These are phyloP conservation scores for Drosophila oshimai DNA, from an alignment of 1,140 invertebrate species.

Conservation along the genomic window DNA sequence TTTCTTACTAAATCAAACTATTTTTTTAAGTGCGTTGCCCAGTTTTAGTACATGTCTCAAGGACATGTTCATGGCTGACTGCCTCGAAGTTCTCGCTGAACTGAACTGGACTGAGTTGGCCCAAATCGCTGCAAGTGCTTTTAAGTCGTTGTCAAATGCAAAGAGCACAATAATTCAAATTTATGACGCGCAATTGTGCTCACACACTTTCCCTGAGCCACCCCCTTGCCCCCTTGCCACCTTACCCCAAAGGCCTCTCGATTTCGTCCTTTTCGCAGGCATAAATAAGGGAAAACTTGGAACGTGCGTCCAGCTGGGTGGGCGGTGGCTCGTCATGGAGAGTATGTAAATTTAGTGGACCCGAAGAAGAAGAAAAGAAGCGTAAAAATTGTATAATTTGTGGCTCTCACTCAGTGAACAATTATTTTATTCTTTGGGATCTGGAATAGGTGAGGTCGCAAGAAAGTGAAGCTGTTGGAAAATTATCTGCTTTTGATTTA, in stretches of 20 bases:
- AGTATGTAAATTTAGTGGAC: slow-evolving; percentile 73
- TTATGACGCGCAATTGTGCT: slow-evolving; percentile 78
- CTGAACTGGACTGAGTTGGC: slow-evolving; percentile 52
- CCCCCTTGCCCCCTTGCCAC: background rate
- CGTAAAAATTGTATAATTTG: slow-evolving; percentile 78
- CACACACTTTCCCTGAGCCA: slow-evolving; percentile 47
- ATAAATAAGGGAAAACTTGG: slow-evolving; percentile 69
- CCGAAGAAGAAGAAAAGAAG: slow-evolving; percentile 35
- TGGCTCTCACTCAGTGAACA: slow-evolving; percentile 61
- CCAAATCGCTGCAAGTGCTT: slow-evolving; percentile 78
- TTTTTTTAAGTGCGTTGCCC: background rate
- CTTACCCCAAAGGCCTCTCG: background rate
- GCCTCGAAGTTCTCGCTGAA: slow-evolving; percentile 28
- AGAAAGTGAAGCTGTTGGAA: slow-evolving; percentile 34
- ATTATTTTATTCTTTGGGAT: slow-evolving; percentile 46
- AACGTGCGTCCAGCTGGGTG: slow-evolving; percentile 61
- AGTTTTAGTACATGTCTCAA: slow-evolving; percentile 56
- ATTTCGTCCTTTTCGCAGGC: slow-evolving; percentile 45
- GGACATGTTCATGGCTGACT: slow-evolving; percentile 68
- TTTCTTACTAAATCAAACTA: background rate
- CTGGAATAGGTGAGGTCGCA: slow-evolving; percentile 37
- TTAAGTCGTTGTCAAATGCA: slow-evolving; percentile 79
- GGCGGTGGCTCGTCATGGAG: slow-evolving; percentile 58
- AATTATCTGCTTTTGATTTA: slow-evolving; percentile 79
- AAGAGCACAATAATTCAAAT: slow-evolving; percentile 79